Base-by-base conservation (phyloP, 2,888 invertebrate genomes). In the Argyra leucocephala region DNA sequence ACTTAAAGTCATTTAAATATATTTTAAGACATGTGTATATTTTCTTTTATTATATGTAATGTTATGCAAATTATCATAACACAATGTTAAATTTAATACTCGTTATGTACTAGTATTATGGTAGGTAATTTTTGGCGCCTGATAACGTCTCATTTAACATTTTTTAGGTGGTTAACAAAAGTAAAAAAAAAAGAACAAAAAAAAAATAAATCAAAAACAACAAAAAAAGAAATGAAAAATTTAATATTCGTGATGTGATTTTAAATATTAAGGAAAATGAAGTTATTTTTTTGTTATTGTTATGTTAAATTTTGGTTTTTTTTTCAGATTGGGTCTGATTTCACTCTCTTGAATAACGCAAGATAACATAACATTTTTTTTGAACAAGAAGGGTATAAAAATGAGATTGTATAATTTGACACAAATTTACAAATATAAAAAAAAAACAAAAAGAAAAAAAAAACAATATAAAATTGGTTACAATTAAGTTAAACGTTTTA, bases 11-110 rank as follows among this genome's bases (percentile, higher is more conserved):
- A 31, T 48, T 48, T 48, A n/a, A n/a, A n/a, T n/a, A n/a, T n/a
- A 18, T 18, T 48, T 48, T 48, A 5, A 48, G 18, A 48, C 48
- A 48, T 18, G 48, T 48, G 48, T 48, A 18, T n/a, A 7, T 48
- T 48, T n/a, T 18, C n/a, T 48, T 48, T 48, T 48, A 48, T 48
- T 48, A 18, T 48, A 18, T 48, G 48, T 48, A 48, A 48, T 48
- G 48, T 48, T 48, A 48, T 48, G 48, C 48, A 48, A 48, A 48
- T 48, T 48, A 48, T 48, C 48, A 48, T 48, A 48, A 48, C 48
- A n/a, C n/a, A 48, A 48, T 48, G n/a, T 48, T 48, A 48, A 48
- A 9, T 48, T 48, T 48, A 6, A 10, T 48, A 48, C 48, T 18
- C 15, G 12, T n/a, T 48, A 18, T 48, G 18, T 48, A 18, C n/a